A percentile compares a stretch with the other conserved stretches of the same genome.
Conservation (phyloP, 2,113 vertebrate genomes). For the Benitochromis conjunctus region DNA sequence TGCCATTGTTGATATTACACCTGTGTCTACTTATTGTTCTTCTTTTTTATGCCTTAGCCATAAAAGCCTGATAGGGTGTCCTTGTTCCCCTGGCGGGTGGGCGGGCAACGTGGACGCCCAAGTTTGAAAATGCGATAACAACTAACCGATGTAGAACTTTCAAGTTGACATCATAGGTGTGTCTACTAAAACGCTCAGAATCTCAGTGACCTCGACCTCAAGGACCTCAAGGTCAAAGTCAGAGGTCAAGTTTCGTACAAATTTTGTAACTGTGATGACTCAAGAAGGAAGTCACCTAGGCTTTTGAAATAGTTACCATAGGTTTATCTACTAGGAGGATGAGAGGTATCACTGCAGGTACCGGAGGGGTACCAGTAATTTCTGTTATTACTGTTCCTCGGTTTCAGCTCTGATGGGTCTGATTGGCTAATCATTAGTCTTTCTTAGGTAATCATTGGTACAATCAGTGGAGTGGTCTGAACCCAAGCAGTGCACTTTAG, state of each 20-base stretch:
- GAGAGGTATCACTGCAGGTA: accelerated
- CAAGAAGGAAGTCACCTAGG: neutral
- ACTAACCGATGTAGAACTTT: neutral
- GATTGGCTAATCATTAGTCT: neutral
- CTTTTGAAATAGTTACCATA: neutral
- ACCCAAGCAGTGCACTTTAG: neutral
- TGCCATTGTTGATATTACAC: neutral
- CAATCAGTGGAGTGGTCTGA: neutral
- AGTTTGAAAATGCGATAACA: neutral
- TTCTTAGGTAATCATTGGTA: neutral
- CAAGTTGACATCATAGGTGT: neutral
- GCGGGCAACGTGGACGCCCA: neutral
- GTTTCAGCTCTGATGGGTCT: neutral
- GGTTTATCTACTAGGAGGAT: too few relatives aligned
- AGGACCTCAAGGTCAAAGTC: neutral
- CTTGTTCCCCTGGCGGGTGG: neutral
- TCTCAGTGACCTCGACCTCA: accelerated
- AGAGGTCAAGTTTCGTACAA: neutral
- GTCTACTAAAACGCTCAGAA: neutral
- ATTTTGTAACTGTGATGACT: neutral
- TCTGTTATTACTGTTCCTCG: neutral
- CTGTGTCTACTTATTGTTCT: neutral
- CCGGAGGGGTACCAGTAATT: neutral
- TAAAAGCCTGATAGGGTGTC: neutral
- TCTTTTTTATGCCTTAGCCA: neutral